Base-by-base conservation (phyloP, 2,113 vertebrate genomes). In the Coracopsis vasa region DNA sequence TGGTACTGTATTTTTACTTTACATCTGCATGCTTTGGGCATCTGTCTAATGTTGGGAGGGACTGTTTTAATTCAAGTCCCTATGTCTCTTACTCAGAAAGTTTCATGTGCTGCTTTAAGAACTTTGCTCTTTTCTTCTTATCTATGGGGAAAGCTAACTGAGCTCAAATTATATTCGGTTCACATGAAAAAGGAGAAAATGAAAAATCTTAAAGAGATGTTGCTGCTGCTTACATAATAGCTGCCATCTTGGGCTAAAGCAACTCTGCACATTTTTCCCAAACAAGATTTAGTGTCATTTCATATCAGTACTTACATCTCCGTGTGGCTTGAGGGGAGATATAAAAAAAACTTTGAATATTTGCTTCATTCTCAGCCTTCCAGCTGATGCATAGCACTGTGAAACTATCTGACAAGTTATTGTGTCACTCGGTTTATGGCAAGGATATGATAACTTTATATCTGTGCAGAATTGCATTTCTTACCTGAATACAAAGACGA, bases 271-370 rank as follows among this genome's bases (percentile, higher is more conserved):
- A 80, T 86, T 84, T 88, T 90, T 96, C 44, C 72, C 41, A 86
- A 95, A 80, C 67, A 83, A 93, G 93, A 93, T 51, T 15, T 71
- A 93, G 37, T 91, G 94, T 95, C 95, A 86, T 92, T 96, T 96
- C 72, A 9, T 44, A 95, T 96, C 85, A 96, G 86, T 41, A 74
- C 90, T 92, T 91, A 91, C 65, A 75, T 91, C 62, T 92, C 33
- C 65, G 64, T 71, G 41, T 81, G 80, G 72, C 82, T 96, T 92
- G 90, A 88, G 82, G 95, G 88, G 29, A 90, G 33, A 56, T 77
- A 71, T 15, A 84, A 93, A 97, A 96, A 88, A 29, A 29, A 1
- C 47, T 54, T 88, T 41, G 33, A 86, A 50, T 90, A 64, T 92
- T 88, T 92, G 27, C 69, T 93, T 95, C 44, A 17, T 94, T 94